Evolutionary conservation across 2,888 invertebrate species (phyloP), one percentile per base, ranked within the genome.

Genomic region (Thera britannica): DNA sequence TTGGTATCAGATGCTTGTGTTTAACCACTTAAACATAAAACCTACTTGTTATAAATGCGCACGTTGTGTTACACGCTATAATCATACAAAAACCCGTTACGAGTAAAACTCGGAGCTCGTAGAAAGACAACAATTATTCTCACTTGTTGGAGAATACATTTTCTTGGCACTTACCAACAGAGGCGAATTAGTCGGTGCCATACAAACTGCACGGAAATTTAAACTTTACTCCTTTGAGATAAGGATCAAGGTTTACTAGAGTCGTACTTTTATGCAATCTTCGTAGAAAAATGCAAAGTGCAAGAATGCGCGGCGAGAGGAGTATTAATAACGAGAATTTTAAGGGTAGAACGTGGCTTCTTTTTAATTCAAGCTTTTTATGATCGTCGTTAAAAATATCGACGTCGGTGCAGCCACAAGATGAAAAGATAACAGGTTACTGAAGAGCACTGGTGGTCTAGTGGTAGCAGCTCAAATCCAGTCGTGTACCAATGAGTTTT

Each of bases 81-180:
- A 70, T 72, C 68, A 66, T 69, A 66, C 70, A 75, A 75, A 78
- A 80, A 79, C 77, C 78, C 80, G 82, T 83, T 86, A 83, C 80
- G 81, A 84, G 82, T 85, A 87, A 85, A 81, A 82, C 79, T 79
- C 75, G 74, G 73, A 81, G 79, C 80, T 80, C 78, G 76, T 74
- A 72, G 78, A 79, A 79, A 87, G 88, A 86, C 89, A 85, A 84
- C 90, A 83, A 91, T 92, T 89, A 90, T 88, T 92, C 90, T 90
- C 89, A 88, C 89, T 90, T 89, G 90, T 88, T 85, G 89, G 83
- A 85, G 86, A 87, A 92, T 91, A 88, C 88, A 89, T 92, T 92
- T 90, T 84, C 90, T 85, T 87, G 86, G 87, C 88, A 87, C 88
- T 89, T 86, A 86, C 86, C 82, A 83, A 85, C 87, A 87, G 87